Conservation (phyloP, 2,888 invertebrate genomes). For the Dicycla oo region DNA sequence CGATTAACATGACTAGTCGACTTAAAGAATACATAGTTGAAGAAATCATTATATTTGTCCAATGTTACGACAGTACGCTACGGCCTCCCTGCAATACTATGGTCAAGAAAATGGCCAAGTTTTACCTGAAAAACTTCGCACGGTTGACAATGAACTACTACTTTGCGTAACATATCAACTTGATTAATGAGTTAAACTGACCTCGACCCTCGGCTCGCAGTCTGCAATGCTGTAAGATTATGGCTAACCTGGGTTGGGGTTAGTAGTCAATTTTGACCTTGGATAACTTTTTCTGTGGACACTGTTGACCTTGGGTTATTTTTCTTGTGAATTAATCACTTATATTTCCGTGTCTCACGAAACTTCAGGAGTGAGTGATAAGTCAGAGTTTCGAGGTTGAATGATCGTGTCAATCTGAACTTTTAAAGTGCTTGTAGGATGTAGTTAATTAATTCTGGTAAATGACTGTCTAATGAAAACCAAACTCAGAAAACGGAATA, state of each 20-base stretch:
- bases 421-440: background rate
- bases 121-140: conserved; percentile 10
- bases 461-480: background rate
- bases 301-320: conserved; percentile 20
- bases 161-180: conserved; percentile 39
- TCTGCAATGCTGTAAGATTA: conserved; percentile 49
- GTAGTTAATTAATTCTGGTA: background rate
- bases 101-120: conserved; percentile 21
- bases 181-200: conserved; percentile 47
- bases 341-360: conserved; percentile 30
- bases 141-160: conserved; percentile 40
- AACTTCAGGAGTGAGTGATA: conserved; percentile 22
- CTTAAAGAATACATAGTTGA: background rate
- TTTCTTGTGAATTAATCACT: conserved; percentile 33
- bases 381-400: conserved; percentile 3
- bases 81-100: background rate
- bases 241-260: conserved; percentile 20
- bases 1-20: background rate
- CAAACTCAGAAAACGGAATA: background rate
- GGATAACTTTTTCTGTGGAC: background rate
- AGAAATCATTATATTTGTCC: background rate
- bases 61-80: background rate
- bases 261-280: conserved; percentile 25
- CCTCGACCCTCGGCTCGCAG: conserved; percentile 32
- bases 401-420: conserved; percentile 16